Evolutionary conservation across 2,888 invertebrate species (phyloP), one percentile per base, ranked within the genome.

Genomic region (Epirrita christyi): DNA sequence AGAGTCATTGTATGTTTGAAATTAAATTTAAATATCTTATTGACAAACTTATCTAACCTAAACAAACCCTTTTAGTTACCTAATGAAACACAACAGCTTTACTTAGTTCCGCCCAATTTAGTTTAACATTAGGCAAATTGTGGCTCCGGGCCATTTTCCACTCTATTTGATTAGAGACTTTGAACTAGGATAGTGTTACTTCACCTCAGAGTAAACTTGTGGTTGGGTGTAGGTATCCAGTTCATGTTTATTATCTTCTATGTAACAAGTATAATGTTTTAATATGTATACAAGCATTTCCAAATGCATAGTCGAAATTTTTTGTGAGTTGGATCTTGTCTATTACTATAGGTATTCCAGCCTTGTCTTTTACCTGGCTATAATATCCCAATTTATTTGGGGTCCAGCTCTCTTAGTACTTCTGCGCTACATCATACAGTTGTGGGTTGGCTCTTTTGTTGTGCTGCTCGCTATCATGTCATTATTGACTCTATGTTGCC

Each of bases 121-220:
- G 61, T 56, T 47, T 15, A 50, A 59, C 75, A 80, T 80, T 78
- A 78, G 70, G 68, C 71, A 78, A 78, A 81, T 80, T 80, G 75
- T 72, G 38, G 58, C 80, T 73, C 9, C 55, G 21, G 72, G 80
- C 72, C 32, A 53, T 57, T 42, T 62, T 53, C 56, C 43, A 59
- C 60, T 64, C 57, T 47, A 61, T 61, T 65, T 63, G 63, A 64
- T 59, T 55, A 51, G 45, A 48, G 47, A 67, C 76, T 74, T 74
- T 73, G 71, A 72, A 70, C 66, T 60, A 53, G 46, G 40, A 47
- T 60, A 60, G 41, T 59, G 61, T 61, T 54, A 55, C 55, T 57
- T 49, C 40, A 50, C 40, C 41, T 50, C 40, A 45, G 14, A 14
- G 27, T 14, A 21, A 58, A 9, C 37, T 48, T 48, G 43, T 37